These are phyloP conservation scores for Nyctibius grandis DNA, from an alignment of 2,797 vertebrate species.

Conservation along the genomic window DNA sequence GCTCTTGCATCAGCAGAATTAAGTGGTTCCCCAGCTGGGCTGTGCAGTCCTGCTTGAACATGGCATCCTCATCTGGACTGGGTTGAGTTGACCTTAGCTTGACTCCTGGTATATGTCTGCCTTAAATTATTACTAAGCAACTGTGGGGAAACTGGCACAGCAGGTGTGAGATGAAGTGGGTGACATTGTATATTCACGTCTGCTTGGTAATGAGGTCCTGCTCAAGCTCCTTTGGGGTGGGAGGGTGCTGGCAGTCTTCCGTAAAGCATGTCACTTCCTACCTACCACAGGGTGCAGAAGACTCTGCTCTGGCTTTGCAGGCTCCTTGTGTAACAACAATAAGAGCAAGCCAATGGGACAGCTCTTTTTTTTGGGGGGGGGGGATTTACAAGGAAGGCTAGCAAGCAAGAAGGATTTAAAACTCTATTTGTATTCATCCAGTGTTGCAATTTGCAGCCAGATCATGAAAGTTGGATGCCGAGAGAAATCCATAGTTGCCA, in stretches of 20 bases:
- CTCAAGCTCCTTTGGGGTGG: not conserved
- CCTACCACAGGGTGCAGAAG: accelerated
- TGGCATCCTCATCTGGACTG: not conserved
- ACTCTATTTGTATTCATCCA: slow-evolving; percentile 34
- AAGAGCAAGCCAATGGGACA: not conserved
- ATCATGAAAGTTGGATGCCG: slow-evolving; percentile 1
- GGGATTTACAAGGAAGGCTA: not conserved
- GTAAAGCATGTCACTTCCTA: not conserved
- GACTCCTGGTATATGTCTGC: not conserved
- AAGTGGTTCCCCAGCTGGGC: not conserved
- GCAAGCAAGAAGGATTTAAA: not conserved
- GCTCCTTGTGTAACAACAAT: not conserved
- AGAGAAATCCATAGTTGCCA: slow-evolving; percentile 68
- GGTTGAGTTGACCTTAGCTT: not conserved
- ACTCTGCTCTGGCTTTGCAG: not conserved
- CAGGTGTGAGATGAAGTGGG: not conserved
- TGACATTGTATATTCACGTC: accelerated
- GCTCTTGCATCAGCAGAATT: not conserved
- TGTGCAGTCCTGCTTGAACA: not conserved
- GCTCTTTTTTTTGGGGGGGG: not conserved
- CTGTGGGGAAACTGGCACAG: not conserved
- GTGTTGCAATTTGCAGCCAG: slow-evolving; percentile 55
- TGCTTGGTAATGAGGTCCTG: not conserved
- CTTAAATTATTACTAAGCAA: not conserved
- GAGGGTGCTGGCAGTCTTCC: not conserved